Evolutionary conservation across 2,888 invertebrate genomes (phyloP), one percentile per base, ranked within the genome.

Genomic region (Emmelina monodactyla): DNA sequence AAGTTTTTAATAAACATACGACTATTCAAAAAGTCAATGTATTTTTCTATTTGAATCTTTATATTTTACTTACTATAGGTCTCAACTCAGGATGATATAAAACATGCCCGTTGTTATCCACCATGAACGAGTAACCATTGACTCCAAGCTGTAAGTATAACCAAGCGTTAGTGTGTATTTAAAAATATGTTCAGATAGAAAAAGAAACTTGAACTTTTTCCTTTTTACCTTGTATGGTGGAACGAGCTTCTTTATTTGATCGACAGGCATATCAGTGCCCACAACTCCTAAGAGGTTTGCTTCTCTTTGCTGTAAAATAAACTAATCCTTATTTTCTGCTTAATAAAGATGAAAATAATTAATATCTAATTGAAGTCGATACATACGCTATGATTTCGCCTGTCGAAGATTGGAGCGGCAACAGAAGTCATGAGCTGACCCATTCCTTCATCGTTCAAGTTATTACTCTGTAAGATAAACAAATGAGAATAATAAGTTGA

Each of bases 21-120:
- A 19, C 9, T 9, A 19, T 6, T 9, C 5, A 9, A 19, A 19
- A 5, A 6, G 9, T 19, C 19, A 19, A 19, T 19, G 9, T 19
- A 19, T 19, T 6, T 19, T 6, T 19, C 5, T 19, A 19, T 19
- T 6, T 19, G 9, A n/a, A n/a, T n/a, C n/a, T n/a, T n/a, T n/a
- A n/a, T n/a, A n/a, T n/a, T n/a, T 4, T 39, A 55, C 86, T 84
- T 82, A 93, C 92, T 83, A 93, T 71, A 33, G 97, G 95, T 53
- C 95, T 84, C 54, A 96, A 84, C 68, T 97, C 96, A 15, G 97
- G 97, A 84, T 98, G 97, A 67, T 93, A 95, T 42, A 98, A 82
- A 45, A 97, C 88, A 73, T 95, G 94, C 52, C 97, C 98, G 81
- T 98, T 97, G 73, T 97, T 97, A 71, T 96, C 96, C 58, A 97